These are phyloP conservation scores for Plutella xylostella DNA, from an alignment of 2,888 invertebrate genomes.

Conservation along the genomic window DNA sequence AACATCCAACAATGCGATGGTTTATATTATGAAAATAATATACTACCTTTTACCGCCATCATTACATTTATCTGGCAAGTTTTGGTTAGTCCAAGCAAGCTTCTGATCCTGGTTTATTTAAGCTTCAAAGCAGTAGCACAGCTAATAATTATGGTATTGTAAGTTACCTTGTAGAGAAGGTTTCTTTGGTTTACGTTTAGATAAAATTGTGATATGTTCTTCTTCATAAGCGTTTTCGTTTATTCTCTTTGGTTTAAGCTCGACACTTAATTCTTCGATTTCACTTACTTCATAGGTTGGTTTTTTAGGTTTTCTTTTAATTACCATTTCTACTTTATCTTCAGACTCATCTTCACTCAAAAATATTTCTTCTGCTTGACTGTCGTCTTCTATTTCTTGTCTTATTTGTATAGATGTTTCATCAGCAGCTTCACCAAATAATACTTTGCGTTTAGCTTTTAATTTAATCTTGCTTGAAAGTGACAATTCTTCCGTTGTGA, in stretches of 20 bases:
- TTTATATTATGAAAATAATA: too few species aligned
- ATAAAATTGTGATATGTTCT: conserved; percentile 76
- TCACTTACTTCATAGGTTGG: conserved; percentile 71
- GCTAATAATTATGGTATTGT: neutral
- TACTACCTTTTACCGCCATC: too few species aligned
- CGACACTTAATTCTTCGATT: conserved; percentile 71
- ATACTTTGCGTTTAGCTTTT: conserved; percentile 72
- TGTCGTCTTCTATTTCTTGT: conserved; percentile 74
- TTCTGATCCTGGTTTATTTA: too few species aligned
- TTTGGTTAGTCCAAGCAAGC: too few species aligned
- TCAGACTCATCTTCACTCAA: conserved; percentile 73
- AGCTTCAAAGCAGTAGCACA: neutral
- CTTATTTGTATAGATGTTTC: conserved; percentile 75
- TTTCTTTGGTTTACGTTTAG: conserved; percentile 74
- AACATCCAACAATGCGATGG: too few species aligned
- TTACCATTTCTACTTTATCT: conserved; percentile 66
- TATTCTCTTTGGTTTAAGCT: conserved; percentile 57
- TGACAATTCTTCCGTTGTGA: conserved; percentile 78
- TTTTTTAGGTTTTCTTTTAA: conserved; percentile 63
- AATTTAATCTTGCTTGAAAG: conserved; percentile 78
- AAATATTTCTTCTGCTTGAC: conserved; percentile 74
- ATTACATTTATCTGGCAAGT: too few species aligned
- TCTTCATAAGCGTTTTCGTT: conserved; percentile 68
- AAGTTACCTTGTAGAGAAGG: conserved; percentile 74
- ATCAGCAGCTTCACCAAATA: conserved; percentile 75